Evolutionary conservation across 2,113 vertebrate species (phyloP), one percentile per base, ranked within the genome.

Genomic region (Scophthalmus maximus): DNA sequence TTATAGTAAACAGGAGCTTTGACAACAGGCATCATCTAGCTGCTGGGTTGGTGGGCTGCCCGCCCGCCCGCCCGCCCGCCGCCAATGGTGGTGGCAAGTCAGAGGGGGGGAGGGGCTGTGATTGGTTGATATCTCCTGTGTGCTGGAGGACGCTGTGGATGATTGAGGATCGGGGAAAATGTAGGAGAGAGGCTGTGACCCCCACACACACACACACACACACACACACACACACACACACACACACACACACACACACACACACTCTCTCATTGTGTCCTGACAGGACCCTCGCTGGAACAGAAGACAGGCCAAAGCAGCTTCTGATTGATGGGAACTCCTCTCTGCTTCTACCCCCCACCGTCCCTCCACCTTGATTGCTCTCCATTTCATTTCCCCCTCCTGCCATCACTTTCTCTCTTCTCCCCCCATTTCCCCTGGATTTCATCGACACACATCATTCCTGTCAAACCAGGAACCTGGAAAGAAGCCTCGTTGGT

Each of bases 301-400:
- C 30, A 68, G 52, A 26, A 52, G 84, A 66, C 83, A 58, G 75
- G 85, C 75, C 73, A 69, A 86, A 91, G 80, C 80, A 81, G 85
- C 49, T 34, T 51, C 27, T 90, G 88, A 92, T 89, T 84, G 87
- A 90, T 90, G 87, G 84, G 56, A 68, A 57, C 76, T 72, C 73
- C 56, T 73, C 71, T 73, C 65, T 22, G 23, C 71, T 30, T 55
- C 65, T 34, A 5, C n/a, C 40, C 30, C 10, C 25, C 9, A 5
- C 26, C 47, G 50, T 52, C 59, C 38, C 20, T 40, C 36, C 20
- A 62, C 77, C 74, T 76, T 73, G 73, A 88, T 79, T 78, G 73
- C 78, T 81, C 83, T 78, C 78, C 42, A 83, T 86, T 86, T 86
- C 74, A 82, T 56, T 80, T 67, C 56, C 77, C 68, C 66, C 62